Conservation (phyloP, 2,797 vertebrate species). For the Notolabrus celidotus region DNA sequence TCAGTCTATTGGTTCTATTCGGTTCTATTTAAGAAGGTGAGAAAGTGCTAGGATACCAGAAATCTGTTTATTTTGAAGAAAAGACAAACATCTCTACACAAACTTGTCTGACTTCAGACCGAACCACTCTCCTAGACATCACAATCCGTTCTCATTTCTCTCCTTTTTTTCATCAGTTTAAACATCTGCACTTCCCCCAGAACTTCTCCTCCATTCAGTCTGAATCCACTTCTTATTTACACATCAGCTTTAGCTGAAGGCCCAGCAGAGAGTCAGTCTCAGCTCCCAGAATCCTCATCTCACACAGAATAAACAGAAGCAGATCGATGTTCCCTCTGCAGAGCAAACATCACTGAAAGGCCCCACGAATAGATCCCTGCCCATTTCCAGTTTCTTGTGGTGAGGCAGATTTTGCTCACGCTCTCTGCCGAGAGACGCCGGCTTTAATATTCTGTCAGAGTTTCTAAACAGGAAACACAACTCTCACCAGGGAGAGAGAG, state of each 20-base stretch:
- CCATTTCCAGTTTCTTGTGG: conserved; percentile 7
- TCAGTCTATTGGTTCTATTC: too few relatives aligned
- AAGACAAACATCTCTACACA: too few relatives aligned
- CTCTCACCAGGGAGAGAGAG: conserved; percentile 32
- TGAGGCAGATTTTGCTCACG: conserved; percentile 23
- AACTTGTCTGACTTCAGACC: too few relatives aligned
- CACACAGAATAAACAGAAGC: conserved; percentile 23
- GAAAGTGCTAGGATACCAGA: too few relatives aligned
- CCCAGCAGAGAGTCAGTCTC: background rate
- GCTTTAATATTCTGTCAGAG: conserved; percentile 61
- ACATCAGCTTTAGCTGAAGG: conserved; percentile 3
- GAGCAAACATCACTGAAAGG: conserved; percentile 27
- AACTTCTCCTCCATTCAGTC: background rate
- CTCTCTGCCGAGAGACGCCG: conserved; percentile 18
- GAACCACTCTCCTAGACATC: too few relatives aligned
- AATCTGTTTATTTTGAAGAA: too few relatives aligned
- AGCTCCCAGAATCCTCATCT: conserved; percentile 31
- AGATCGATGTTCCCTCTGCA: conserved; percentile 31
- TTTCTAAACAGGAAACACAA: conserved; percentile 26
- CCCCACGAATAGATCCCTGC: conserved; percentile 4
- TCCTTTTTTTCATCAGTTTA: background rate
- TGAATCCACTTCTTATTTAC: conserved; percentile 17
- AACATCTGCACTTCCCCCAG: background rate
- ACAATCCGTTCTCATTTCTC: background rate
- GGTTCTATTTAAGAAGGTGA: too few relatives aligned